A percentile compares a stretch with the other conserved stretches of the same genome.
phyloP scores from a whole-genome alignment of 1,140 invertebrate species.

The Oryctes rhinoceros region DNA sequence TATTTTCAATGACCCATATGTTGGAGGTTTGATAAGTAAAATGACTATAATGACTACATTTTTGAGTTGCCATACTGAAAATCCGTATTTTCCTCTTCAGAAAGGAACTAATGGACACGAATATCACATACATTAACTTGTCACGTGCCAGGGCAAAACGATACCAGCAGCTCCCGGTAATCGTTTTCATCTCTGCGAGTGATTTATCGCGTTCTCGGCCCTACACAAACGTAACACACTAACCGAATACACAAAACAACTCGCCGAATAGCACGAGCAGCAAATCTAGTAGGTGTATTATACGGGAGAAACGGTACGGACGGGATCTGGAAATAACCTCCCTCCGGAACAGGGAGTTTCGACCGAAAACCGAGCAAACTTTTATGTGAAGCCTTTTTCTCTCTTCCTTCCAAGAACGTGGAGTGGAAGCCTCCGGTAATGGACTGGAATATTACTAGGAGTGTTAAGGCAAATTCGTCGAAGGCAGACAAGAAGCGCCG shows the following conservation, averaged over 20 bases:
- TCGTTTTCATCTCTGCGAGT: background rate
- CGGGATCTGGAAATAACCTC: background rate
- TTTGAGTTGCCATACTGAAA: background rate
- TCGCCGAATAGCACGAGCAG: background rate
- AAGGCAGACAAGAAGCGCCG: background rate
- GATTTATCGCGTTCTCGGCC: constrained; percentile 6
- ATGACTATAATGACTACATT: no score
- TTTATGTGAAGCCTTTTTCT: background rate
- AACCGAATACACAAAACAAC: background rate
- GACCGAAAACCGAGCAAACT: background rate
- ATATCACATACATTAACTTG: no score
- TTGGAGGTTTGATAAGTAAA: no score
- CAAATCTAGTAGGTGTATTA: background rate
- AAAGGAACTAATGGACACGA: no score
- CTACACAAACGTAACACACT: background rate
- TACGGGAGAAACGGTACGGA: background rate
- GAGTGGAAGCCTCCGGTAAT: background rate
- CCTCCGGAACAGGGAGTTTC: background rate
- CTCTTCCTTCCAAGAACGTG: background rate
- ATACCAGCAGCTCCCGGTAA: background rate
- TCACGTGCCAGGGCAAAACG: background rate
- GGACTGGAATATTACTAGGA: constrained; percentile 8
- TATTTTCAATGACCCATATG: no score
- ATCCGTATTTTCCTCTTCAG: no score
- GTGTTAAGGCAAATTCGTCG: constrained; percentile 7